Percentiles rank a stretch among this genome's conserved stretches.
phyloP scores from a whole-genome alignment of 2,113 vertebrate genomes.

The Xyliphius kryptos region DNA sequence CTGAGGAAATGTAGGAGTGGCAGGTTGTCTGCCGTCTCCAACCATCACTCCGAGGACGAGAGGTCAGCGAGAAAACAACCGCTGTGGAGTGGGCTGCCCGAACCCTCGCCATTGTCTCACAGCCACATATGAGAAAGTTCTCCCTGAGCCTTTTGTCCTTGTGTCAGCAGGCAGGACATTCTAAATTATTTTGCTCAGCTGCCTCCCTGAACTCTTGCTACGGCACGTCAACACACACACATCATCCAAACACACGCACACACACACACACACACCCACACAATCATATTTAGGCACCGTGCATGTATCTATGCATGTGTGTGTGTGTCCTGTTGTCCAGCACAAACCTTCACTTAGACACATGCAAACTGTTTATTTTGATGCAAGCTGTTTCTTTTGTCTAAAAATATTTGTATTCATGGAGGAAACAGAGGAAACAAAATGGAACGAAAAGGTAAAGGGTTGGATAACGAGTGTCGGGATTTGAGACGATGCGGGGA shows the following conservation, averaged over 20 bases:
- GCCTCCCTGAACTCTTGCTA: conserved; percentile 73
- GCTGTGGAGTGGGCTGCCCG: conserved; percentile 62
- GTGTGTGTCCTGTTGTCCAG: conserved; percentile 20
- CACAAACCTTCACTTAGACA: conserved; percentile 24
- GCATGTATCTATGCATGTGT: background rate
- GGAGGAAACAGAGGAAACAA: background rate
- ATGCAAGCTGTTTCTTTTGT: conserved; percentile 17
- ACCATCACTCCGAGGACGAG: conserved; percentile 55
- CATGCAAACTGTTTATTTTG: conserved; percentile 18
- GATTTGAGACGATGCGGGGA: too few species aligned
- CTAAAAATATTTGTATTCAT: conserved; percentile 15
- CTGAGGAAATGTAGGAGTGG: conserved; percentile 32
- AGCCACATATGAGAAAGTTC: conserved; percentile 63
- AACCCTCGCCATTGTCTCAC: conserved; percentile 61
- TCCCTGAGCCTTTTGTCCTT: conserved; percentile 69
- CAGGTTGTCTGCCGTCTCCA: conserved; percentile 48
- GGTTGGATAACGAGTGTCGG: background rate
- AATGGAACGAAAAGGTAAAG: background rate
- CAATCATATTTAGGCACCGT: too few species aligned
- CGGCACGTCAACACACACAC: conserved; percentile 69
- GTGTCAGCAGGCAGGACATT: conserved; percentile 74
- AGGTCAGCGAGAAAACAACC: conserved; percentile 69
- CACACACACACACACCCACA: conserved; percentile 46
- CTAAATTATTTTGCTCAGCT: conserved; percentile 75
- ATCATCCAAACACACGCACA: conserved; percentile 58